phyloP scores from a whole-genome alignment of 2,113 vertebrate genomes.

The Pterocles orientalis region DNA sequence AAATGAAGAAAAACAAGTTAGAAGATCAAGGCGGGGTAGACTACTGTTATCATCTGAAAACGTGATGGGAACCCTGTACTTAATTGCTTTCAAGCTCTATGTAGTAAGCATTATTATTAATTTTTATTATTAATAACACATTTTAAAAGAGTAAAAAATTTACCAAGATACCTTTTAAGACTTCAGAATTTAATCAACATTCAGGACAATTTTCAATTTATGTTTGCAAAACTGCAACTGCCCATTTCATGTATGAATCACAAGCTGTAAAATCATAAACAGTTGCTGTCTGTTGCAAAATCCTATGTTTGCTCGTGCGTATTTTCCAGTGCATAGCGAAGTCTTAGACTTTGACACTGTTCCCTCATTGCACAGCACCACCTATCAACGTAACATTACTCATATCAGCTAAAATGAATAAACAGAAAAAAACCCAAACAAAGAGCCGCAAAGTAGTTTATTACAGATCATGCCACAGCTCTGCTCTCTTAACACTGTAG shows the following conservation, averaged over 20 bases:
- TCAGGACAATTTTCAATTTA: not conserved
- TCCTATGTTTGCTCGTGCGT: not conserved
- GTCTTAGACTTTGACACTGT: not conserved
- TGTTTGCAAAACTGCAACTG: not conserved
- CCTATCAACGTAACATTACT: conserved; percentile 10
- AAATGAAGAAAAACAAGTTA: not conserved
- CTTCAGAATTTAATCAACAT: conserved; percentile 22
- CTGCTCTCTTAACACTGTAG: not conserved
- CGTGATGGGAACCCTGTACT: not conserved
- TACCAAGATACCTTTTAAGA: not conserved
- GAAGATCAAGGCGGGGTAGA: not conserved
- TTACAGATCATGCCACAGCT: not conserved
- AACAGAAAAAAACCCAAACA: not conserved
- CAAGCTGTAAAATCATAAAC: not conserved
- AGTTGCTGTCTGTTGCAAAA: not conserved
- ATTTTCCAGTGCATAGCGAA: not conserved
- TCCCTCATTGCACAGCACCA: not conserved
- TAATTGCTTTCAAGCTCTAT: not conserved
- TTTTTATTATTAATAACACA: not conserved
- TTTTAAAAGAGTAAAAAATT: not conserved
- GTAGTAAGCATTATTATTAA: not conserved
- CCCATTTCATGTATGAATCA: not conserved
- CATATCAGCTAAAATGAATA: not conserved
- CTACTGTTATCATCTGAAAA: not conserved
- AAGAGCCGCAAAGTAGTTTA: not conserved